phyloP scores from a whole-genome alignment of 2,797 vertebrate genomes.

The Catamblyrhynchus diadema region DNA sequence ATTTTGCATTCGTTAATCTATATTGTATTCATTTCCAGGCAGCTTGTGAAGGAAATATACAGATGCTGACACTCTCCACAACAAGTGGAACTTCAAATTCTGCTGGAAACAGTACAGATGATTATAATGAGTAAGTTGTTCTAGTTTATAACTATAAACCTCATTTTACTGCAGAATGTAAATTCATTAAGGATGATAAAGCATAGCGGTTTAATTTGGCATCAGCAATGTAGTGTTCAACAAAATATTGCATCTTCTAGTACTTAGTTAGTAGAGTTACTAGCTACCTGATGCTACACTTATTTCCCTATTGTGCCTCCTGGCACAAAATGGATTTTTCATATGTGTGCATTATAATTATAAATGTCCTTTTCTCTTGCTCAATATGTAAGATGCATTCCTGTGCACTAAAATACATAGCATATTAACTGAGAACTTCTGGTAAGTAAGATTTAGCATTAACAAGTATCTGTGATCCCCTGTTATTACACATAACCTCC shows the following conservation, averaged over 20 bases:
- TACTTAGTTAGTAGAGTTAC: neutral
- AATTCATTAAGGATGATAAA: neutral
- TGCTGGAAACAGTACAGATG: conserved; percentile 79
- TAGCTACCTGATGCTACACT: neutral
- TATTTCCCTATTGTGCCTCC: neutral
- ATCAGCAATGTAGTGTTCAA: neutral
- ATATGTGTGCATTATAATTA: neutral
- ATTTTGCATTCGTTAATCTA: neutral
- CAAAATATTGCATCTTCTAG: neutral
- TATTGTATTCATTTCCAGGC: conserved; percentile 76
- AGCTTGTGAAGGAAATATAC: conserved; percentile 93
- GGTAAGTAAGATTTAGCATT: neutral
- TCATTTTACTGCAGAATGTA: neutral
- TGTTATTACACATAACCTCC: neutral
- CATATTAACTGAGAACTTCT: neutral
- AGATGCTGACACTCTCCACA: conserved; percentile 69
- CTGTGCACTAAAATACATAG: neutral
- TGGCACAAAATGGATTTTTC: neutral
- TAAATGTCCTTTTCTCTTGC: neutral
- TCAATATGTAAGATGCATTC: neutral
- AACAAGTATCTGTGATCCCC: neutral
- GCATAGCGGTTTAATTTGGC: neutral
- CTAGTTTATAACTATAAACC: neutral
- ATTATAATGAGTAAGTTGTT: conserved; percentile 82
- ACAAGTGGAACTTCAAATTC: conserved; percentile 67